Evolutionary conservation across 2,797 vertebrate genomes (phyloP), one percentile per base, ranked within the genome.

Genomic region (Oophaga sylvatica): DNA sequence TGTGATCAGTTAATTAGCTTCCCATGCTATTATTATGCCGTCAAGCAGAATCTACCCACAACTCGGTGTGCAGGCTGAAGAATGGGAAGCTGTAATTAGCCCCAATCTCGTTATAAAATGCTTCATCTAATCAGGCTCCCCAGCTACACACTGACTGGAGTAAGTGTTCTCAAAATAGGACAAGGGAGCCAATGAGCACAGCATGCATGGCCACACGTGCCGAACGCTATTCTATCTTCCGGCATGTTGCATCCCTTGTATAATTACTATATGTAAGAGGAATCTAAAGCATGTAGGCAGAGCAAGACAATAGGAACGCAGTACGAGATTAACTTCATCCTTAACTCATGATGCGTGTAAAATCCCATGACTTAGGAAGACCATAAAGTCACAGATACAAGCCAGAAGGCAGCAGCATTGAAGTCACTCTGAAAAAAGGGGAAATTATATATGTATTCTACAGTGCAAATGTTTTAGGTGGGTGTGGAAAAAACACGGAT

Each of bases 1-100:
- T 87, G n/a, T 78, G 84, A 92, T 92, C 92, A 91, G 90, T 92
- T 92, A 93, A 93, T 94, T 94, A 94, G 92, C 91, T 94, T 89
- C 92, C 93, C 90, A 91, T 80, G 92, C 91, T 93, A 90, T 93
- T 94, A 94, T 92, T 92, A 89, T 92, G 93, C 94, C 91, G 94
- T 93, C 95, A 96, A 95, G 95, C 95, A 92, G 93, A 94, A 93
- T 94, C 92, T 93, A 90, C 89, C 92, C 93, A 94, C 92, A 90
- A 92, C 91, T 90, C 92, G 87, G 92, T 93, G 91, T 92, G 93
- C 91, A 92, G 93, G 93, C 90, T 92, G 91, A 91, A 92, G 87
- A 95, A 94, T 89, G 94, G 93, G 94, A 95, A 93, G 94, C 94
- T 94, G 95, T 95, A 96, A 96, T 97, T 97, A 96, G 94, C 94